Evolutionary conservation across 1,140 invertebrate genomes (phyloP).

Genomic region (Anastrepha ludens): DNA sequence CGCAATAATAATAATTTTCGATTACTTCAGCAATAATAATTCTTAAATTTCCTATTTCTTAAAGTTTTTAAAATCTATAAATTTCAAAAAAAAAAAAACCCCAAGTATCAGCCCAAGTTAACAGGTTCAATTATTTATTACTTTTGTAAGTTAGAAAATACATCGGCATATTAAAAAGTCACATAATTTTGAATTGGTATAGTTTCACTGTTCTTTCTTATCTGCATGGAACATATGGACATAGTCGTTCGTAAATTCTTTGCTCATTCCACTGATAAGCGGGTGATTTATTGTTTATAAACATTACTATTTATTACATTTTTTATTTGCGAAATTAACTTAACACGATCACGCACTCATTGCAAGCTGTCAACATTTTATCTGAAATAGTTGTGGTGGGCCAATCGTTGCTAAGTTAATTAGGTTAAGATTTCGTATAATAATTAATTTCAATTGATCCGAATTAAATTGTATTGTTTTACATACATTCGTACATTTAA

Average conservation of each 20-base stretch:
- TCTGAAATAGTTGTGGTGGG: background rate
- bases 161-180: no score
- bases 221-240: background rate
- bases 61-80: no score
- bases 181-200: no score
- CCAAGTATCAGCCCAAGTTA: no score
- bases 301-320: background rate
- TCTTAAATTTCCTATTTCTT: no score
- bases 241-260: background rate
- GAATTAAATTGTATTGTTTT: background rate
- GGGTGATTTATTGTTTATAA: conserved; percentile 1
- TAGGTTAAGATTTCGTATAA: background rate
- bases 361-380: background rate
- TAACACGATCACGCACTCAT: background rate
- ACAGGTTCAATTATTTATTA: no score
- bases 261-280: background rate
- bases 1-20: no score
- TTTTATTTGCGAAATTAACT: background rate
- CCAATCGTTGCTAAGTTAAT: background rate
- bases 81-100: no score
- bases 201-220: background rate
- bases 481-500: background rate
- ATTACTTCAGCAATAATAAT: no score
- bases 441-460: background rate
- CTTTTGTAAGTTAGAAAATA: no score